phyloP scores from a whole-genome alignment of 2,888 invertebrate genomes.

The Drepanosiphum platanoidis region DNA sequence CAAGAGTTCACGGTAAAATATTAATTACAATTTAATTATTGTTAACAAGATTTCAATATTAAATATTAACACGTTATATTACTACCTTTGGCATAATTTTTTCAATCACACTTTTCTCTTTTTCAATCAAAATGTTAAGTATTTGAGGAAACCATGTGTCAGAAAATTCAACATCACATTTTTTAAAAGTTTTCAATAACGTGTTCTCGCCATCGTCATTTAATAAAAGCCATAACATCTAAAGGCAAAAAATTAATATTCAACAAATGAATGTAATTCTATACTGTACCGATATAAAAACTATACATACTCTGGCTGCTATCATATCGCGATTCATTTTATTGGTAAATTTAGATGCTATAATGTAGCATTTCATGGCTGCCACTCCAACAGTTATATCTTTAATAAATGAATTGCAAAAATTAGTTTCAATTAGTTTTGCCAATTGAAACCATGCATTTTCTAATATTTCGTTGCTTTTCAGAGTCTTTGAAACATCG shows the following conservation, averaged over 20 bases:
- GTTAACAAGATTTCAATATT: neutral
- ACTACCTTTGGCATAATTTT: conserved; percentile 41
- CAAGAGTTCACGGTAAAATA: neutral
- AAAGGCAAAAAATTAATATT: neutral
- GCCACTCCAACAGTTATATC: conserved; percentile 1
- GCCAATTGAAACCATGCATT: conserved; percentile 55
- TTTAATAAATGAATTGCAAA: neutral
- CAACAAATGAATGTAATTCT: neutral
- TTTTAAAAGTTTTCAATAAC: conserved; percentile 12
- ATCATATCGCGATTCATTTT: neutral
- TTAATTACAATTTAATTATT: neutral
- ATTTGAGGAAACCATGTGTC: conserved; percentile 50
- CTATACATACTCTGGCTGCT: conserved; percentile 26
- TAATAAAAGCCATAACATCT: conserved; percentile 55
- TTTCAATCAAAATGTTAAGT: conserved; percentile 34
- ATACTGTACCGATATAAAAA: neutral
- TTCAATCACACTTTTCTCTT: neutral
- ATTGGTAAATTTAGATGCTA: conserved; percentile 32
- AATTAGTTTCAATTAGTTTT: conserved; percentile 23
- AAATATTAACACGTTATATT: neutral
- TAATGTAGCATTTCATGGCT: conserved; percentile 50
- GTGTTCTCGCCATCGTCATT: conserved; percentile 10
- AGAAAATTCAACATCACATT: conserved; percentile 20
- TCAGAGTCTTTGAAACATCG: neutral
- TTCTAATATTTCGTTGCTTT: conserved; percentile 32